phyloP scores from a whole-genome alignment of 2,113 vertebrate genomes.

The Glareola pratincola region DNA sequence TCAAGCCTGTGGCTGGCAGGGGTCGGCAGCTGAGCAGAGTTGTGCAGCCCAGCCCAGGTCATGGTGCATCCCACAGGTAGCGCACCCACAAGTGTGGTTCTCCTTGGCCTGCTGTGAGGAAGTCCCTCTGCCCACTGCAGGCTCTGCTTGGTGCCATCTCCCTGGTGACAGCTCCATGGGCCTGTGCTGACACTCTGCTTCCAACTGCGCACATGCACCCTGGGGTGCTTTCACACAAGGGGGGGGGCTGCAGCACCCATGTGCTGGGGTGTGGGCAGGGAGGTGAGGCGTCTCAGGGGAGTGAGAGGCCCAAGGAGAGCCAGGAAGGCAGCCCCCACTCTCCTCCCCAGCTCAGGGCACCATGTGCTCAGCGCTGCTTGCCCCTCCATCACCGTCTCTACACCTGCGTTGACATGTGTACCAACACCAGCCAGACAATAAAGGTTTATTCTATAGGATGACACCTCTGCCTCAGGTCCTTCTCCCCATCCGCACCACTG shows the following conservation, averaged over 20 bases:
- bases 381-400: not conserved
- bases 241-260: not conserved
- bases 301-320: not conserved
- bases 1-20: fast-evolving
- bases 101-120: not conserved
- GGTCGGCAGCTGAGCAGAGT: not conserved
- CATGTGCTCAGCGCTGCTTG: not conserved
- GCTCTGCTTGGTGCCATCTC: not conserved
- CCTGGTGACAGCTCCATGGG: not conserved
- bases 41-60: not conserved
- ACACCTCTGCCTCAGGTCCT: not conserved
- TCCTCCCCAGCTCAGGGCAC: not conserved
- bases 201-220: not conserved
- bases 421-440: constrained; percentile 57
- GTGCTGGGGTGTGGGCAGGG: not conserved
- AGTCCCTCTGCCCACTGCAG: not conserved
- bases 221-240: not conserved
- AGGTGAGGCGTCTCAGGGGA: not conserved
- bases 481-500: not conserved
- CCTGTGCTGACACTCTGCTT: not conserved
- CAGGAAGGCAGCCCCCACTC: not conserved
- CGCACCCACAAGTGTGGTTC: fast-evolving
- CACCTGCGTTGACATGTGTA: not conserved
- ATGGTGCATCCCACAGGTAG: not conserved
- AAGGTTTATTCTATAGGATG: constrained; percentile 11